Conservation (phyloP, 92 coral and sea anemone genomes). For the Epizoanthus illoricatus region DNA sequence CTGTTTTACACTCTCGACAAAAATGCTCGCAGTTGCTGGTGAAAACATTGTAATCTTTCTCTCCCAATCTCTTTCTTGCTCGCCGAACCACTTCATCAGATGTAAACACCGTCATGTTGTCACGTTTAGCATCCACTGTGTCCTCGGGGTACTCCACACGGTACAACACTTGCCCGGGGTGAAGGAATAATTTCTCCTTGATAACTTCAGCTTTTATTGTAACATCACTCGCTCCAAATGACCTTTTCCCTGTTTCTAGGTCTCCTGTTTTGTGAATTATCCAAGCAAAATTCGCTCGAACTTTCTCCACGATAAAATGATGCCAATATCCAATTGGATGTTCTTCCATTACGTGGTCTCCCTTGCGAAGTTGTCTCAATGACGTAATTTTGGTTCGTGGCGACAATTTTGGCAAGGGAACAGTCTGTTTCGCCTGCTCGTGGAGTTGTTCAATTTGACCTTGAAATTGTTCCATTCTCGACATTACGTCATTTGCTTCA, state of each 20-base stretch:
- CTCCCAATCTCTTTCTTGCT: constrained; percentile 79
- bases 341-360: constrained; percentile 90
- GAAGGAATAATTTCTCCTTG: constrained; percentile 68
- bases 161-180: constrained; percentile 63
- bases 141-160: constrained; percentile 67
- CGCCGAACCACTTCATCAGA: constrained; percentile 65
- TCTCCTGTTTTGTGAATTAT: constrained; percentile 86
- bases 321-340: constrained; percentile 90
- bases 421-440: constrained; percentile 32
- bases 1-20: constrained; percentile 83
- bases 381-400: constrained; percentile 80
- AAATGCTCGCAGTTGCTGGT: constrained; percentile 90
- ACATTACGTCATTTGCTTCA: too few relatives aligned
- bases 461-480: constrained; percentile 15
- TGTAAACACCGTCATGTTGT: constrained; percentile 43
- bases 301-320: constrained; percentile 86
- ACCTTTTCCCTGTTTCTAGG: constrained; percentile 64
- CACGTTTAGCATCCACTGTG: constrained; percentile 28
- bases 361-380: constrained; percentile 65
- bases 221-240: constrained; percentile 66
- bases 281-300: constrained; percentile 71
- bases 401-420: constrained; percentile 70
- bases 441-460: constrained; percentile 28
- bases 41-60: constrained; percentile 73
- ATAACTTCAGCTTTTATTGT: constrained; percentile 73